These are phyloP conservation scores for Varroa destructor DNA, from an alignment of 1,140 invertebrate species.

Conservation along the genomic window DNA sequence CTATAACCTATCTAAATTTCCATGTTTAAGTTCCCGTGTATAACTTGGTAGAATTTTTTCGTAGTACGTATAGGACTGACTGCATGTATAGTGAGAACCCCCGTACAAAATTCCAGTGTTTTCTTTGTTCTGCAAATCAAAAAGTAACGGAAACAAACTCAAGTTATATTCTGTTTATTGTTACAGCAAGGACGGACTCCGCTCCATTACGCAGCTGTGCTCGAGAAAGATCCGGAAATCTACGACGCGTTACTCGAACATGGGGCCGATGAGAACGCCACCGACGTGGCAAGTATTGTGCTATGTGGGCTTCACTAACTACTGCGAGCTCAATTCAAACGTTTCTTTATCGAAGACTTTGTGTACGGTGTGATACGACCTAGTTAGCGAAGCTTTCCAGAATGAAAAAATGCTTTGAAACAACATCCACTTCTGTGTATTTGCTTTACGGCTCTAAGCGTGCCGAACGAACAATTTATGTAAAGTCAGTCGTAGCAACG, in stretches of 20 bases:
- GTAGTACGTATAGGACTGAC: no score
- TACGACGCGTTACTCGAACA: conserved; percentile 69
- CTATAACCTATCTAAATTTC: no score
- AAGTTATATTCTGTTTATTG: background rate
- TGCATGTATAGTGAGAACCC: no score
- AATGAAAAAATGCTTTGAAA: background rate
- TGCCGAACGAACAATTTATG: no score
- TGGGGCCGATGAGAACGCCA: conserved; percentile 62
- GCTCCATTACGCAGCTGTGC: conserved; percentile 73
- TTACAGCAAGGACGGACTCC: conserved; percentile 61
- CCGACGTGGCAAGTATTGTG: conserved; percentile 60
- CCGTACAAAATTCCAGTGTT: no score
- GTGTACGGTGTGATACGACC: background rate
- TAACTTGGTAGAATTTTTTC: no score
- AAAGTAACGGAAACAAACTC: no score
- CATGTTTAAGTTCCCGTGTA: no score
- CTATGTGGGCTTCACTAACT: background rate
- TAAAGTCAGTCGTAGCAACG: background rate
- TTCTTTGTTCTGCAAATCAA: no score
- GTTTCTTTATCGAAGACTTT: background rate
- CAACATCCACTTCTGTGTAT: no score
- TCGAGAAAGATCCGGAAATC: conserved; percentile 72
- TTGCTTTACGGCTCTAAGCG: no score
- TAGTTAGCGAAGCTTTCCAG: background rate
- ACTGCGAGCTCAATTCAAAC: background rate